Conservation (phyloP, 2,113 vertebrate species). For the Manacus vitellinus region DNA sequence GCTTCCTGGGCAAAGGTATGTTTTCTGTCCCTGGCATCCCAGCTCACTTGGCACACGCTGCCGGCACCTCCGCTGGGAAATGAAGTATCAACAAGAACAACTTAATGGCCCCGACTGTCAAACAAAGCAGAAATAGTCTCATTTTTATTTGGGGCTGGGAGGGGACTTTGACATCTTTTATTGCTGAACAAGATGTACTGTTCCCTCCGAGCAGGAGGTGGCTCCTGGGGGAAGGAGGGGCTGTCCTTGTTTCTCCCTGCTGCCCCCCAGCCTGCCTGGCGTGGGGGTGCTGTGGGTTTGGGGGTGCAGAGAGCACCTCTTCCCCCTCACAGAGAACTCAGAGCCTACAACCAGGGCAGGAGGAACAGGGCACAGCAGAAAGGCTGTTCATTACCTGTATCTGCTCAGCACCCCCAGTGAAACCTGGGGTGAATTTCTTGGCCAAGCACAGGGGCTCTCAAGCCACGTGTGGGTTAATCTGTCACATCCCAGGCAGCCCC, state of each 20-base stretch:
- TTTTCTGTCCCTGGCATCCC: neutral
- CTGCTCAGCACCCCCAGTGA: neutral
- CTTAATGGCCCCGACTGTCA: neutral
- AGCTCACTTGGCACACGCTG: neutral
- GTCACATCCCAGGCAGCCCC: neutral
- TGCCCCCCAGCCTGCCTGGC: neutral
- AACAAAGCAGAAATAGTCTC: neutral
- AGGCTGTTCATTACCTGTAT: neutral
- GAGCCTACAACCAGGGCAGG: neutral
- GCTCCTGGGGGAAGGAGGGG: neutral
- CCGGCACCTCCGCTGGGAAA: neutral
- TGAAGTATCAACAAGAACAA: neutral
- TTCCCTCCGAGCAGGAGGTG: neutral
- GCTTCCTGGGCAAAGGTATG: neutral
- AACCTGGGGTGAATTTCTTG: neutral
- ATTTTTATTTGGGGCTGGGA: accelerated
- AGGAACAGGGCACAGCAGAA: neutral
- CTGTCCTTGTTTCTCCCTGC: neutral
- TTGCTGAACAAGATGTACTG: neutral
- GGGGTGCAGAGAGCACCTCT: neutral
- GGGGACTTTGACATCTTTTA: neutral
- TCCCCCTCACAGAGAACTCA: neutral
- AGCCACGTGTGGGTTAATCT: neutral
- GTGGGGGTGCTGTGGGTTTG: neutral
- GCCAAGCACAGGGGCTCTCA: neutral